These are phyloP conservation scores for Porites divaricata DNA, from an alignment of 92 coral and sea anemone genomes.

Conservation along the genomic window DNA sequence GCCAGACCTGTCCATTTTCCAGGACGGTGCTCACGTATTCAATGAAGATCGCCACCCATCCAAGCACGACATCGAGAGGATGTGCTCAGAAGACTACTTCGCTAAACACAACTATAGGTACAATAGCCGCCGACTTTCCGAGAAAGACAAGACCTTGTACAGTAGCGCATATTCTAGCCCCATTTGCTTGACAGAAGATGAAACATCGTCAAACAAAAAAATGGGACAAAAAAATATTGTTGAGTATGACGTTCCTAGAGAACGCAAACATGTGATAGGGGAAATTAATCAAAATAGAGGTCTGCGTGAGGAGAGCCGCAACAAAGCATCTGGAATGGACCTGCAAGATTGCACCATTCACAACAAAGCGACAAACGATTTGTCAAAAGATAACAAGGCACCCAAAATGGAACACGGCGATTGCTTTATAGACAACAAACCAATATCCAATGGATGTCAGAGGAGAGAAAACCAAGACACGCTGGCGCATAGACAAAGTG, in stretches of 20 bases:
- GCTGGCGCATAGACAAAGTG: background rate
- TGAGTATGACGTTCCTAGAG: background rate
- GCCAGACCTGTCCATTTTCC: slow-evolving; percentile 16
- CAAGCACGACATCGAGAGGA: background rate
- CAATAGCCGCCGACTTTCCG: too few species aligned
- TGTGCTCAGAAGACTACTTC: slow-evolving; percentile 29
- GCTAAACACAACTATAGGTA: slow-evolving; percentile 8
- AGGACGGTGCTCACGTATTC: slow-evolving; percentile 1
- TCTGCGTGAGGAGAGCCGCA: too few species aligned
- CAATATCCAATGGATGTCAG: background rate
- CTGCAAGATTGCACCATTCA: background rate
- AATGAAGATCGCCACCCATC: background rate
- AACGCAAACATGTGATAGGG: background rate
- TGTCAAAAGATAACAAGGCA: background rate
- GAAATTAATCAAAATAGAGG: background rate
- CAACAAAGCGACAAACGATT: background rate
- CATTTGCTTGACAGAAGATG: too few species aligned
- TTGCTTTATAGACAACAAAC: background rate
- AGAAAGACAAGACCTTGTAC: background rate
- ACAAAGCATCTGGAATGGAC: too few species aligned
- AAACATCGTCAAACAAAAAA: background rate
- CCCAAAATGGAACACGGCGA: background rate
- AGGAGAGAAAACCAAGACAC: background rate
- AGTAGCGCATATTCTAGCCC: background rate
- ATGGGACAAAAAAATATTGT: too few species aligned